Evolutionary conservation across 2,888 invertebrate genomes (phyloP), one percentile per base, ranked within the genome.

Genomic region (Zootermopsis nevadensis): DNA sequence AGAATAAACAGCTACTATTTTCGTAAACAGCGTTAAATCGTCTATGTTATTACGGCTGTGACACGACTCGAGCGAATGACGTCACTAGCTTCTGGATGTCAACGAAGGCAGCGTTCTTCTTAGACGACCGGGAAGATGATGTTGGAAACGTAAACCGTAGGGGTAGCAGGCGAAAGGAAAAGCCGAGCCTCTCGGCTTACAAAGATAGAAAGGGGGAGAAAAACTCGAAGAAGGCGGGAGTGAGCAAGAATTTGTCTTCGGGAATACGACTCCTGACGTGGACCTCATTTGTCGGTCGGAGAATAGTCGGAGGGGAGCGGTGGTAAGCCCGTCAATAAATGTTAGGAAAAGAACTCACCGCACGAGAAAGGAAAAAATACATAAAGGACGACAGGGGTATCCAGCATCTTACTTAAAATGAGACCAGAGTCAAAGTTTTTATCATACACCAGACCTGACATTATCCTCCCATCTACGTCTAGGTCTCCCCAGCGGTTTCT

Each of bases 311-410:
- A 31, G 77, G 55, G 55, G 77, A 55, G 77, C 31, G 30, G 48
- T 77, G 38, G 82, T 82, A 76, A 82, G 66, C 77, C 82, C 76
- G 82, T 77, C 82, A 82, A 77, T 82, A 81, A 81, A 81, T 81
- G 81, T 81, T 81, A 74, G 81, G 22, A 48, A 33, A 53, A 74
- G 74, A 81, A 55, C 55, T 24, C 48, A 55, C 55, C 77, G 27
- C 77, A 55, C 31, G 22, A 42, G n/a, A 42, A 42, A 30, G 33
- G n/a, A n/a, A 69, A 33, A 69, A 27, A 69, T 33, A 69, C 33
- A 69, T 27, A 69, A 69, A 33, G n/a, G 31, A 69, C 8, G 33
- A 33, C 69, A 69, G 69, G 69, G 33, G 69, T 69, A 4, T 60
- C 60, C 60, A 60, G 60, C n/a, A 15, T 27, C 27, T 27, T 60